Evolutionary conservation across 2,888 invertebrate genomes (phyloP).

Genomic region (Chironomus tentans): DNA sequence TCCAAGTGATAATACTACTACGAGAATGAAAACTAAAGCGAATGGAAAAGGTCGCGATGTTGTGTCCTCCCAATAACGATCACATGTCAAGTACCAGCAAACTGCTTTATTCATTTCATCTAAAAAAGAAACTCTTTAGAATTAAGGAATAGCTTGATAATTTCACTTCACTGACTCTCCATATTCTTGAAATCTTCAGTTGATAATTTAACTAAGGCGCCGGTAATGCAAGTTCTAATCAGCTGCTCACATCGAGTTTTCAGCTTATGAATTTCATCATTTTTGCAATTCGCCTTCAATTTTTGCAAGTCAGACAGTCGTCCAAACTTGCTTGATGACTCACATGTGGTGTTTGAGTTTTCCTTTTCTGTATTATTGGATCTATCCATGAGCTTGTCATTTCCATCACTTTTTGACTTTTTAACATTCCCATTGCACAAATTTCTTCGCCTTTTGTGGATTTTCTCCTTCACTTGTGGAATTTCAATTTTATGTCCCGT

Average conservation of each 20-base stretch:
- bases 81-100: slow-evolving; percentile 88
- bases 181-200: slow-evolving; percentile 77
- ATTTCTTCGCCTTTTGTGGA: slow-evolving; percentile 5
- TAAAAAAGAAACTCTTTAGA: slow-evolving; percentile 36
- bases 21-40: slow-evolving; percentile 64
- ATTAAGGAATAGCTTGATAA: neutral
- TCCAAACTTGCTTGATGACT: slow-evolving; percentile 59
- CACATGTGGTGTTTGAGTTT: slow-evolving; percentile 48
- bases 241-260: slow-evolving; percentile 63
- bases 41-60: slow-evolving; percentile 71
- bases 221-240: slow-evolving; percentile 74
- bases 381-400: slow-evolving; percentile 41
- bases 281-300: slow-evolving; percentile 69
- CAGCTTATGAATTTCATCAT: slow-evolving; percentile 64
- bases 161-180: slow-evolving; percentile 53
- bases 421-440: slow-evolving; percentile 18
- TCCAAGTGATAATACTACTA: slow-evolving; percentile 70
- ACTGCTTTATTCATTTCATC: slow-evolving; percentile 82
- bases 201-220: slow-evolving; percentile 67
- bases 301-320: slow-evolving; percentile 59
- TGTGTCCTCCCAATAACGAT: slow-evolving; percentile 83
- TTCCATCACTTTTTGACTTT: slow-evolving; percentile 38
- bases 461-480: slow-evolving; percentile 4
- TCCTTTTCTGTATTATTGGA: slow-evolving; percentile 45
- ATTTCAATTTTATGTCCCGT: slow-evolving; percentile 19